Evolutionary conservation across 2,888 invertebrate species (phyloP).

Genomic region (Drosophila diplacantha): DNA sequence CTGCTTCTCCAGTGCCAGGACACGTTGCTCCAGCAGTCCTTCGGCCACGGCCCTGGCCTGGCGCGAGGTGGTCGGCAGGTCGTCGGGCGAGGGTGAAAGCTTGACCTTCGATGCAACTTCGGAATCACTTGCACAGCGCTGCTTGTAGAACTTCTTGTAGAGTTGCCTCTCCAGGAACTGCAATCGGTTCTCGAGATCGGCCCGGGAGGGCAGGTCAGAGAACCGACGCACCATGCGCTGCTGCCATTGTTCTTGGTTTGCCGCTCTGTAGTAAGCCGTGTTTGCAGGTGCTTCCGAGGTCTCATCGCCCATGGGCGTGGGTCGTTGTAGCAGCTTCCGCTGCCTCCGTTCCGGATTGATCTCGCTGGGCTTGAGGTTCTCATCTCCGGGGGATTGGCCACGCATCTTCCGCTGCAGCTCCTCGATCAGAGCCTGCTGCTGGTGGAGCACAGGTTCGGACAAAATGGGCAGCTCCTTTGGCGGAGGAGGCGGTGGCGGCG

Average conservation of each 20-base stretch:
- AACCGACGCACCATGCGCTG: slow-evolving; percentile 75
- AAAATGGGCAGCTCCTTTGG: slow-evolving; percentile 34
- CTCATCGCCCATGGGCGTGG: slow-evolving; percentile 69
- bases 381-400: slow-evolving; percentile 53
- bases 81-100: slow-evolving; percentile 17
- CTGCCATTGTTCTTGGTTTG: slow-evolving; percentile 70
- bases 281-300: slow-evolving; percentile 76
- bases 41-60: slow-evolving; percentile 47
- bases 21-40: slow-evolving; percentile 66
- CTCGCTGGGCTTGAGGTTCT: slow-evolving; percentile 68
- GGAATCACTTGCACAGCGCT: slow-evolving; percentile 77
- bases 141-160: slow-evolving; percentile 74
- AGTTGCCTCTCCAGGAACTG: slow-evolving; percentile 74
- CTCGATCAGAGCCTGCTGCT: slow-evolving; percentile 68
- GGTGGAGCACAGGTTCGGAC: slow-evolving; percentile 39
- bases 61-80: slow-evolving; percentile 61
- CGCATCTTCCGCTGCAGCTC: slow-evolving; percentile 70
- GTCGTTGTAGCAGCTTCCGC: slow-evolving; percentile 47
- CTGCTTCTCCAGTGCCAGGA: slow-evolving; percentile 72
- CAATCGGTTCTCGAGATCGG: slow-evolving; percentile 76
- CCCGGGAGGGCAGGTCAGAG: slow-evolving; percentile 75
- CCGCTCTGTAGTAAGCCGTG: slow-evolving; percentile 74
- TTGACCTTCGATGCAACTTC: slow-evolving; percentile 71
- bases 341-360: slow-evolving; percentile 64
- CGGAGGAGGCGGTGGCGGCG: slow-evolving; percentile 59